Evolutionary conservation across 2,797 vertebrate species (phyloP), one percentile per base, ranked within the genome.

Genomic region (Uromys caudimaculatus): DNA sequence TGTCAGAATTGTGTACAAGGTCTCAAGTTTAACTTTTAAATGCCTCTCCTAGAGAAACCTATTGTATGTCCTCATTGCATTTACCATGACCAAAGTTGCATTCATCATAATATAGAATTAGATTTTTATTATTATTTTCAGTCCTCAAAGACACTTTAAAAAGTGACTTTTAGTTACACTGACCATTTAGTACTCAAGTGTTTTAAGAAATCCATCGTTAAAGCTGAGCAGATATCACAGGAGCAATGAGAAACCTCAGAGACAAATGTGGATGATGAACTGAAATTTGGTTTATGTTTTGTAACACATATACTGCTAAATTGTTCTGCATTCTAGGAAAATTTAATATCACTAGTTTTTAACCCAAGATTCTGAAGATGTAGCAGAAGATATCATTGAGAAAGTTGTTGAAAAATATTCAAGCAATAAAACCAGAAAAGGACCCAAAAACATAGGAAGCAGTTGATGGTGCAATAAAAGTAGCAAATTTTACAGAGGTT

Each of bases 111-210:
- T 97, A 96, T 99, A 60, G 98, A 99, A 95, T 99, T 99, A 3
- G 98, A 98, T 99, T 91, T 97, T 99, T 50, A 95, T 99, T 86
- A n/a, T 99, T 99, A 97, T n/a, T 79, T 79, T 79, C 77, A 50
- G 24, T 2, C 27, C 44, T 47, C 99, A 99, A 99, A 99, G 47
- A 97, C 98, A 47, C 99, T 99, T 77, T 99, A 99, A 97, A 99
- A 99, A 98, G 98, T 99, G 3, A 99, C 99, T 1, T 98, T 98
- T 12, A 99, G 99, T 97, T 99, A 99, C 3, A 99, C 99, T 64
- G 99, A 99, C 92, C 99, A 99, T 97, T 98, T 99, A 88, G 99
- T 99, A 81, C 99, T 99, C 6, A 98, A 99, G 47, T 99, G 99
- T 96, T 99, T 99, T 96, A 99, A 99, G 84, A 99, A 99, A 86